phyloP scores from a whole-genome alignment of 2,888 invertebrate species.

The Noctuana brunneofusca region DNA sequence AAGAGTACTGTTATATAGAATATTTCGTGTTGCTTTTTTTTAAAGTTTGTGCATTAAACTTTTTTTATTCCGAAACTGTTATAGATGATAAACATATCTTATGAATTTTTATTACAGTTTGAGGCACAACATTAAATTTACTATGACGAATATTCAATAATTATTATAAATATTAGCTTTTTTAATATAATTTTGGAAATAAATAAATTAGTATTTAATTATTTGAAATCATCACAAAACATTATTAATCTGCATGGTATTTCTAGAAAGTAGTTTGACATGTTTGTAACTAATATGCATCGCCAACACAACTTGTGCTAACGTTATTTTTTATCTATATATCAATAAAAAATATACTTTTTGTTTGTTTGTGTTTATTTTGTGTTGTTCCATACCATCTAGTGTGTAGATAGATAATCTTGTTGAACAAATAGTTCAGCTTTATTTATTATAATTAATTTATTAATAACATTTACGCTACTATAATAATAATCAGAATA shows the following conservation, averaged over 20 bases:
- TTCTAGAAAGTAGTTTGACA: constrained; percentile 1
- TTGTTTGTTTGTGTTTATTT: constrained; percentile 20
- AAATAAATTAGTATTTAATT: not conserved
- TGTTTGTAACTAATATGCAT: constrained; percentile 13
- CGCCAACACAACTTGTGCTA: constrained; percentile 8
- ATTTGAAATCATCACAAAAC: constrained; percentile 7
- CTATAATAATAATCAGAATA: too few relatives aligned
- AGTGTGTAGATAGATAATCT: not conserved
- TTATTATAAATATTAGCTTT: not conserved
- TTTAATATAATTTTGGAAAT: not conserved
- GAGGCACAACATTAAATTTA: not conserved
- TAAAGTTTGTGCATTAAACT: not conserved
- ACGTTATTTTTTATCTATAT: constrained; percentile 16
- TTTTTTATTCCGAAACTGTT: not conserved
- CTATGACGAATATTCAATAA: not conserved
- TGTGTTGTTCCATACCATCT: constrained; percentile 14
- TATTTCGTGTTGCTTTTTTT: too few relatives aligned
- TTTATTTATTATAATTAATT: too few relatives aligned
- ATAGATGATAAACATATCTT: not conserved
- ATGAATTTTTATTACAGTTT: not conserved
- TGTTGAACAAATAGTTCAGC: not conserved
- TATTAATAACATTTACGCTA: too few relatives aligned
- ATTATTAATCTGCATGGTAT: constrained; percentile 18
- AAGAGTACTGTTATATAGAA: too few relatives aligned
- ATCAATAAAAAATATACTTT: constrained; percentile 16